A percentile compares a stretch with the other conserved stretches of the same genome.
Conservation (phyloP, 2,113 vertebrate species). For the Mesoclemmys tuberculata region DNA sequence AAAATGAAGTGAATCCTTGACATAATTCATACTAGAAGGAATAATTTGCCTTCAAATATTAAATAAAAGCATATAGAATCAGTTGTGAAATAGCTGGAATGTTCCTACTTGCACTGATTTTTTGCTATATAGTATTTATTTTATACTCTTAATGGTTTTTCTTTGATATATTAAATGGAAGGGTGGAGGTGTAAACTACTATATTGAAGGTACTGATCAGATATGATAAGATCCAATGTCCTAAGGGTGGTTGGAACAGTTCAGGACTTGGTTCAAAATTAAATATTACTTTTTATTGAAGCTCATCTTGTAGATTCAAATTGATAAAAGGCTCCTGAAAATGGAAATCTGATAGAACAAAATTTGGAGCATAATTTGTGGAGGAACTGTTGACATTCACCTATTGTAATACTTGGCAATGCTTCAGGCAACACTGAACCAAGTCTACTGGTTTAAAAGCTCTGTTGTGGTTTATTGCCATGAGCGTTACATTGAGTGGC, state of each 20-base stretch:
- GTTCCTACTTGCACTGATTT: not conserved
- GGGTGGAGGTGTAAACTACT: not conserved
- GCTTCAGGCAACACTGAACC: not conserved
- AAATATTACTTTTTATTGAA: too few species aligned
- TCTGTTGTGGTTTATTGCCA: not conserved
- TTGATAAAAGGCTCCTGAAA: too few species aligned
- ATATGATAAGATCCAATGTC: not conserved
- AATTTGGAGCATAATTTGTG: too few species aligned
- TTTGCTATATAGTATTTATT: not conserved
- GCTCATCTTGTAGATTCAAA: too few species aligned
- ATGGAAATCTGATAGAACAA: too few species aligned
- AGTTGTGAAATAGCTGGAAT: too few species aligned
- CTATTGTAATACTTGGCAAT: not conserved
- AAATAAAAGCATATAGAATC: too few species aligned
- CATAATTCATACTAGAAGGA: too few species aligned
- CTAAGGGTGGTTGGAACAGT: not conserved
- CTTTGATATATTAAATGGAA: not conserved
- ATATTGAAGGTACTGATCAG: not conserved
- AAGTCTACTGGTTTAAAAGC: not conserved
- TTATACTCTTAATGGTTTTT: not conserved
- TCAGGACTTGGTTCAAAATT: not conserved
- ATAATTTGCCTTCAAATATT: too few species aligned
- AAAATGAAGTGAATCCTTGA: too few species aligned
- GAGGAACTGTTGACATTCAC: not conserved
- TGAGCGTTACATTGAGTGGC: not conserved